Percentiles rank a stretch among this genome's conserved stretches.
These are phyloP conservation scores for Andrena flavipes DNA, from an alignment of 2,888 invertebrate species.

Conservation along the genomic window DNA sequence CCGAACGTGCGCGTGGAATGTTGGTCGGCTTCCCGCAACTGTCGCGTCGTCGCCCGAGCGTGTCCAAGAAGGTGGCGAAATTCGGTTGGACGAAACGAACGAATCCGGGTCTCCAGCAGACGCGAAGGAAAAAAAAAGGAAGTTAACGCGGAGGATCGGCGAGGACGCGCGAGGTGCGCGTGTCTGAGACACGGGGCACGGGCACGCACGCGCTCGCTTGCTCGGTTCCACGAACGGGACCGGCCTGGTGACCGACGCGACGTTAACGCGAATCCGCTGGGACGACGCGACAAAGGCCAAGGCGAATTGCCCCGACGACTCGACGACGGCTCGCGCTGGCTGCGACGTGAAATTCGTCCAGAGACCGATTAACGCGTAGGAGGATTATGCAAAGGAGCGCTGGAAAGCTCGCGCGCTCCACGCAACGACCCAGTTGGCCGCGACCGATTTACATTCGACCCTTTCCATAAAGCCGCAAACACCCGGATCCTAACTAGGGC, in stretches of 20 bases:
- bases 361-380: slow-evolving; percentile 44
- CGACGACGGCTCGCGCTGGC: slow-evolving; percentile 13
- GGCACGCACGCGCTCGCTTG: slow-evolving; percentile 33
- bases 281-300: slow-evolving; percentile 74
- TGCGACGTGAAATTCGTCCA: slow-evolving; percentile 41
- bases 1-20: slow-evolving; percentile 4
- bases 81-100: neutral
- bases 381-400: slow-evolving; percentile 62
- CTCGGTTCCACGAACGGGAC: slow-evolving; percentile 57
- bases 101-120: slow-evolving; percentile 16
- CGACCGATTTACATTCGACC: slow-evolving; percentile 13
- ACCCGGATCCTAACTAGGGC: neutral
- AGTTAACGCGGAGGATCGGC: slow-evolving; percentile 19
- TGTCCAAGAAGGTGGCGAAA: neutral
- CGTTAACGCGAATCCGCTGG: slow-evolving; percentile 27
- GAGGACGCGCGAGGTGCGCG: too few relatives aligned
- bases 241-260: slow-evolving; percentile 19
- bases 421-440: slow-evolving; percentile 12
- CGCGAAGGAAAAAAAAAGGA: slow-evolving; percentile 50
- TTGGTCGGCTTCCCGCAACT: neutral
- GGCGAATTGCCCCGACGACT: slow-evolving; percentile 68
- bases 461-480: slow-evolving; percentile 6
- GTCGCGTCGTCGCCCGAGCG: neutral
- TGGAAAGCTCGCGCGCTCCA: neutral
- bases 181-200: too few relatives aligned